These are phyloP conservation scores for Cephus pulcher DNA, from an alignment of 2,888 invertebrate genomes.

Conservation along the genomic window DNA sequence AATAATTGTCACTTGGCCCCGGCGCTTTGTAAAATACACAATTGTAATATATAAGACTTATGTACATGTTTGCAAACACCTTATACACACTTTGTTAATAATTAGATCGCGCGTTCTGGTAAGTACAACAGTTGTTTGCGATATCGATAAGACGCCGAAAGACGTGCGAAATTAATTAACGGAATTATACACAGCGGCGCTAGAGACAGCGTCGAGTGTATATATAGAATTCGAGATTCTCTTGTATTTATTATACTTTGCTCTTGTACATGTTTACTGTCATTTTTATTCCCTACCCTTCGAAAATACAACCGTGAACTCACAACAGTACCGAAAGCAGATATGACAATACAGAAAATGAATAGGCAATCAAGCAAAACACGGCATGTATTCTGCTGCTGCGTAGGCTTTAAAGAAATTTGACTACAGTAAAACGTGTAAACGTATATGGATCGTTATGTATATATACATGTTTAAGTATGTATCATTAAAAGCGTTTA, in stretches of 20 bases:
- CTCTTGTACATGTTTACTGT: neutral
- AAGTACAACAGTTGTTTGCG: neutral
- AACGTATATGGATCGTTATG: neutral
- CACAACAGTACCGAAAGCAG: neutral
- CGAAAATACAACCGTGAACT: neutral
- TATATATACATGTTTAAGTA: neutral
- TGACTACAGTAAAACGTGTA: neutral
- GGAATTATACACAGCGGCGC: neutral
- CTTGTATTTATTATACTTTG: neutral
- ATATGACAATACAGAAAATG: neutral
- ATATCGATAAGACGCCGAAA: neutral
- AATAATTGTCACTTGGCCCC: neutral
- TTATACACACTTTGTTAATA: neutral
- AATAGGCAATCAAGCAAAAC: neutral
- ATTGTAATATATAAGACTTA: neutral
- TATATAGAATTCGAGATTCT: neutral
- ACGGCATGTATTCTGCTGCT: neutral
- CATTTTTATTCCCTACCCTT: neutral
- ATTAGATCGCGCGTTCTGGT: neutral
- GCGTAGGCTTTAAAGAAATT: neutral
- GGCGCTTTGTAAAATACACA: neutral
- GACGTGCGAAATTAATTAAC: neutral
- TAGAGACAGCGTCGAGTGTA: neutral
- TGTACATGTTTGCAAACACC: neutral
- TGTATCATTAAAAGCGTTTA: neutral